A percentile compares a stretch with the other conserved stretches of the same genome.
Conservation (phyloP, 64 coral and sea anemone genomes). For the Montipora efflorescens region DNA sequence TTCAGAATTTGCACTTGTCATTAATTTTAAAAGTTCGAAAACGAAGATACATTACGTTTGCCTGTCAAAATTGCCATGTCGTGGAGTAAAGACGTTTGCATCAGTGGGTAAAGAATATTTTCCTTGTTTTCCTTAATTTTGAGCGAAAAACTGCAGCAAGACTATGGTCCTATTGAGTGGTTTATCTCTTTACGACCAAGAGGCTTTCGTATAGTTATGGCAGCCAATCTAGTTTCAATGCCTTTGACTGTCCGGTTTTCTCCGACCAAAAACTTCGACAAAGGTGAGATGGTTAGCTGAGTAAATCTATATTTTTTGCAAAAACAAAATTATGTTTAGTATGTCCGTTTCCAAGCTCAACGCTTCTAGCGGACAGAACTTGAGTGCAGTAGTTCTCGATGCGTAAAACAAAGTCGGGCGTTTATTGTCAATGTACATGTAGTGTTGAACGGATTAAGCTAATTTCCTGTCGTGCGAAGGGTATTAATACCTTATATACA, state of each 20-base stretch:
- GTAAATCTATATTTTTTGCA: not conserved
- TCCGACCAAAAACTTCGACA: not conserved
- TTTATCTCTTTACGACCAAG: not conserved
- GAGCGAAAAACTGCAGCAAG: not conserved
- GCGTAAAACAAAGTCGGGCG: not conserved
- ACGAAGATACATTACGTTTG: not conserved
- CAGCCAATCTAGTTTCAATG: not conserved
- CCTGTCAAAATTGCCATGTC: not conserved
- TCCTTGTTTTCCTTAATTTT: not conserved
- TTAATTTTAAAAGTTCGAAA: not conserved
- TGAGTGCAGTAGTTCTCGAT: not conserved
- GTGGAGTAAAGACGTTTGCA: not conserved
- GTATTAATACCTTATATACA: not conserved
- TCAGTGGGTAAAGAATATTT: not conserved
- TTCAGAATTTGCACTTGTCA: not conserved
- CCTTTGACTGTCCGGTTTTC: not conserved
- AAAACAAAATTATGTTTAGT: not conserved
- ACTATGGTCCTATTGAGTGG: not conserved
- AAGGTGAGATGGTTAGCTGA: not conserved
- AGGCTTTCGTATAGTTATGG: not conserved
- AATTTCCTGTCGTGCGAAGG: slow-evolving; percentile 9
- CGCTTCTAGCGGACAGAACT: not conserved
- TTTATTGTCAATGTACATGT: not conserved
- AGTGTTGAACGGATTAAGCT: slow-evolving; percentile 6
- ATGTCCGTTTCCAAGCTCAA: too few species aligned